Conservation (phyloP, 2,888 invertebrate species). For the Crossocerus cetratus region DNA sequence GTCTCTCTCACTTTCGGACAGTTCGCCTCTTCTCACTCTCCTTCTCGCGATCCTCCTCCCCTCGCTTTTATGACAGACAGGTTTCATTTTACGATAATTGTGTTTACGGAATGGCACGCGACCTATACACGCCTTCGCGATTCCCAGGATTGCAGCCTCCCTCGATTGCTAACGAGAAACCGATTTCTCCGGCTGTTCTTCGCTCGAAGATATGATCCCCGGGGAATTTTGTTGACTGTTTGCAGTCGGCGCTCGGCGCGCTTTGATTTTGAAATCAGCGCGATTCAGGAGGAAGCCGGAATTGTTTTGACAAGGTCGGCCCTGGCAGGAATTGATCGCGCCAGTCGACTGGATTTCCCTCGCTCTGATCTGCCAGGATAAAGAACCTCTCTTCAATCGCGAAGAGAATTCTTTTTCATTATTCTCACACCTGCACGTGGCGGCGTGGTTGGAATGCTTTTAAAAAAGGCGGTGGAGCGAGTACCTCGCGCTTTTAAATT, state of each 20-base stretch:
- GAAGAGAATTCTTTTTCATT: slow-evolving; percentile 33
- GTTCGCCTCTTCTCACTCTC: slow-evolving; percentile 16
- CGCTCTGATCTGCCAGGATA: no score
- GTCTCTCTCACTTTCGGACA: neutral
- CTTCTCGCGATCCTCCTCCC: slow-evolving; percentile 8
- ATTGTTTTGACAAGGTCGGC: slow-evolving; percentile 2
- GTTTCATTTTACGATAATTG: slow-evolving; percentile 62
- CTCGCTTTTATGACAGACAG: slow-evolving; percentile 33
- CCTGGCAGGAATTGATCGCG: neutral
- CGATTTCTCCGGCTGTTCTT: neutral
- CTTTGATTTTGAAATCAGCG: neutral
- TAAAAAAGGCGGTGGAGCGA: slow-evolving; percentile 37
- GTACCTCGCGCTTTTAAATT: slow-evolving; percentile 46
- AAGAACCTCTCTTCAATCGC: slow-evolving; percentile 8
- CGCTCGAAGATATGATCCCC: slow-evolving; percentile 6
- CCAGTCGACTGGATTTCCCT: no score
- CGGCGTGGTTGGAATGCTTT: slow-evolving; percentile 50
- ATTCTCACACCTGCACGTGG: slow-evolving; percentile 9
- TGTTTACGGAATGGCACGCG: slow-evolving; percentile 65
- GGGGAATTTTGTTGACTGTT: slow-evolving; percentile 4
- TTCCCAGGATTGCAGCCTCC: slow-evolving; percentile 42
- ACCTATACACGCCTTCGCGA: slow-evolving; percentile 57
- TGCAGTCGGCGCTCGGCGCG: neutral
- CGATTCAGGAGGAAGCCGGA: neutral
- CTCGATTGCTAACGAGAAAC: slow-evolving; percentile 16